These are phyloP conservation scores for Agelas oroides DNA, from an alignment of 37 sponge, comb jelly and placozoan genomes.

Conservation along the genomic window DNA sequence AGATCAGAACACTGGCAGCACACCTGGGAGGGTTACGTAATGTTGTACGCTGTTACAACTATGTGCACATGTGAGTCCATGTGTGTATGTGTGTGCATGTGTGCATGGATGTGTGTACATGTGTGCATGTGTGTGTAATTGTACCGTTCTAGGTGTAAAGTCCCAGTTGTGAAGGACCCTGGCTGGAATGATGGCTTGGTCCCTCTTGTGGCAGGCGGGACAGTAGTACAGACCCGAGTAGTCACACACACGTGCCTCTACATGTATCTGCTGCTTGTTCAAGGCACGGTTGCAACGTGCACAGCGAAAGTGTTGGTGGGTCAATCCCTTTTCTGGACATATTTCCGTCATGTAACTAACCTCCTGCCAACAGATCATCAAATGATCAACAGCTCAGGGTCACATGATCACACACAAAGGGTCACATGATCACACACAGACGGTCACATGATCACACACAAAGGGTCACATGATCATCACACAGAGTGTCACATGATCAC, in stretches of 20 bases:
- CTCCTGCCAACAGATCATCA: slow-evolving; percentile 12
- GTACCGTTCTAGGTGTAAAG: slow-evolving; percentile 75
- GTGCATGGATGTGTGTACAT: not conserved
- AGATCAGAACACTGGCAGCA: slow-evolving; percentile 55
- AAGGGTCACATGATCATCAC: too few species aligned
- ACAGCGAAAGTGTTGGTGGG: slow-evolving; percentile 92
- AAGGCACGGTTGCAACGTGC: slow-evolving; percentile 75
- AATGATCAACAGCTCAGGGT: not conserved
- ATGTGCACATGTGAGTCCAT: too few species aligned
- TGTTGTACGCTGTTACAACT: too few species aligned
- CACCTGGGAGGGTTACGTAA: slow-evolving; percentile 50
- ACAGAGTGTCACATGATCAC: too few species aligned
- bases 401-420: not conserved
- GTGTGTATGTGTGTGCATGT: too few species aligned
- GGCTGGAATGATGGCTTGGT: slow-evolving; percentile 84
- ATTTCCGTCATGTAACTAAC: slow-evolving; percentile 67
- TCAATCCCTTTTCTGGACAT: slow-evolving; percentile 87
- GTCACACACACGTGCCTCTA: slow-evolving; percentile 83
- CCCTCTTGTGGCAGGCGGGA: slow-evolving; percentile 83
- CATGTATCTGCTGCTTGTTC: slow-evolving; percentile 23
- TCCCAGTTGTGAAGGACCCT: slow-evolving; percentile 99
- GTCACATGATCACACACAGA: too few species aligned
- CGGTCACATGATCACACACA: too few species aligned
- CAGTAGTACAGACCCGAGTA: slow-evolving; percentile 94
- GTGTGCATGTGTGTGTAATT: too few species aligned